Conservation (phyloP, 2,113 vertebrate species). For the Oncorhynchus tshawytscha region DNA sequence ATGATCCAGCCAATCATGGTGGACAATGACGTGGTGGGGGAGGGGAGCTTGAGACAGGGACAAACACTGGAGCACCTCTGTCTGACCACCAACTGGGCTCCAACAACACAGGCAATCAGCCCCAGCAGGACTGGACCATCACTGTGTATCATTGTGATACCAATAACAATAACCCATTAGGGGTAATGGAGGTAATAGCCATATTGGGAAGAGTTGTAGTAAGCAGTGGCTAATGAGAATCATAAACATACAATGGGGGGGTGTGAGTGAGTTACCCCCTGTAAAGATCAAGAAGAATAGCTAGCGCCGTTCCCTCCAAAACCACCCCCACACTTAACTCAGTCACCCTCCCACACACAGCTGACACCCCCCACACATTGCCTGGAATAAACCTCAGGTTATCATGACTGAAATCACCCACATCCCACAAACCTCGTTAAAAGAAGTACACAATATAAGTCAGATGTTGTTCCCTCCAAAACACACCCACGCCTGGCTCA, state of each 20-base stretch:
- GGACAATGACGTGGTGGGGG: constrained; percentile 30
- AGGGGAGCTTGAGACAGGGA: constrained; percentile 6
- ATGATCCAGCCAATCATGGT: constrained; percentile 71
- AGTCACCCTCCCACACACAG: constrained; percentile 22
- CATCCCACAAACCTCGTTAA: constrained; percentile 20
- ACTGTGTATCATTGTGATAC: constrained; percentile 28
- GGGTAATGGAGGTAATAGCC: not conserved
- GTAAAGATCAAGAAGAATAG: constrained; percentile 3
- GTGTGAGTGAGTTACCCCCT: constrained; percentile 8
- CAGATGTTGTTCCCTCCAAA: constrained; percentile 44
- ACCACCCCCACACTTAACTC: constrained; percentile 5
- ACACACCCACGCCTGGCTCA: constrained; percentile 3
- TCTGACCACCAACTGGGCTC: constrained; percentile 57
- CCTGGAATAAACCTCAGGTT: not conserved
- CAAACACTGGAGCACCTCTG: constrained; percentile 56
- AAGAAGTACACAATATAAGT: constrained; percentile 10
- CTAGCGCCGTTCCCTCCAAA: constrained; percentile 46
- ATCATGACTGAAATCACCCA: not conserved
- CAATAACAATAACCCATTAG: constrained; percentile 35
- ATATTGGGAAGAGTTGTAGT: constrained; percentile 9
- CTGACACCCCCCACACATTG: constrained; percentile 30
- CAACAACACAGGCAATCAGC: constrained; percentile 49
- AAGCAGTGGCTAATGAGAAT: constrained; percentile 51
- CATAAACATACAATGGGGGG: constrained; percentile 48
- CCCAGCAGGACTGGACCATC: constrained; percentile 19